A percentile compares a stretch with the other conserved stretches of the same genome.
Evolutionary conservation across 2,113 vertebrate species (phyloP).

Genomic region (Lasiurus cinereus): DNA sequence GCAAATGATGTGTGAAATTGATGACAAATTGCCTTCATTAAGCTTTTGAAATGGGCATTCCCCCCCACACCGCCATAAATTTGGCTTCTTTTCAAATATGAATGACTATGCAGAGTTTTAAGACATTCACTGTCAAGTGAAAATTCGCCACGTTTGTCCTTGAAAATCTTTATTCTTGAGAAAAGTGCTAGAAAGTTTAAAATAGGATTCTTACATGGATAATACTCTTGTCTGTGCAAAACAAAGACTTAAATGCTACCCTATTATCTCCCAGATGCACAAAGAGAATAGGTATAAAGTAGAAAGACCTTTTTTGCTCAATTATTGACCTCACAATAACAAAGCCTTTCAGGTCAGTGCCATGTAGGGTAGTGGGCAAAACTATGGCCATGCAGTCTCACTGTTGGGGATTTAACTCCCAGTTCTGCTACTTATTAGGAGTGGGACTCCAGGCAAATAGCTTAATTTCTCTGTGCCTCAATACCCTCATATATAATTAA

Average conservation of each 20-base stretch:
- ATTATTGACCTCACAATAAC: neutral
- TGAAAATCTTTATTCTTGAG: conserved; percentile 46
- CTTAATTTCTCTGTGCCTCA: neutral
- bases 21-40: conserved; percentile 91
- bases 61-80: conserved; percentile 77
- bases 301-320: neutral
- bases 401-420: neutral
- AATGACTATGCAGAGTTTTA: conserved; percentile 52
- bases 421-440: neutral
- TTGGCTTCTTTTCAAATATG: conserved; percentile 80
- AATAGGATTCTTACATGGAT: neutral
- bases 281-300: neutral
- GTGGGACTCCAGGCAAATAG: neutral
- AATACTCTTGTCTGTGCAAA: neutral
- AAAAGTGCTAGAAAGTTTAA: conserved; percentile 13
- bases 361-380: no score
- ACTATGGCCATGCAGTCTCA: neutral
- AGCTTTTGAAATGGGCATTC: conserved; percentile 83
- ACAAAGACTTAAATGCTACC: neutral
- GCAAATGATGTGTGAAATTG: conserved; percentile 91
- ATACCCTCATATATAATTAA: neutral
- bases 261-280: neutral
- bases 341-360: neutral
- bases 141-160: conserved; percentile 66
- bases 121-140: conserved; percentile 33